These are phyloP conservation scores for Nycteola revayana DNA, from an alignment of 2,888 invertebrate genomes.

Conservation along the genomic window DNA sequence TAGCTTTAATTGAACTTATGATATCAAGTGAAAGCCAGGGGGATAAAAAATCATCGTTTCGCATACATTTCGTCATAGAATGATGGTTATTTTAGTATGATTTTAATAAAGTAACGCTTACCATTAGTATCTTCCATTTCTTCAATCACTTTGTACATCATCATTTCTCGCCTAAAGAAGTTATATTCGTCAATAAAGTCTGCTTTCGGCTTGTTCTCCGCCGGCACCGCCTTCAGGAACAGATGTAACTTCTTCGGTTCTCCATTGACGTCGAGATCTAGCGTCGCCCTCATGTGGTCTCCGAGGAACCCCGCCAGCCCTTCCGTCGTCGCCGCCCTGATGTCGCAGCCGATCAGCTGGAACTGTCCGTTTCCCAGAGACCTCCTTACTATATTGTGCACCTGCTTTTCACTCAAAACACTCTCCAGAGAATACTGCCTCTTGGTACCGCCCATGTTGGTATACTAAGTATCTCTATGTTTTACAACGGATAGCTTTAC, in stretches of 20 bases:
- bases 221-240: conserved; percentile 59
- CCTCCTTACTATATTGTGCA: conserved; percentile 37
- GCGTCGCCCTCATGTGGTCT: conserved; percentile 50
- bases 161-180: conserved; percentile 52
- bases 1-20: no score
- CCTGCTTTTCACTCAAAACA: conserved; percentile 44
- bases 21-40: no score
- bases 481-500: no score
- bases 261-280: conserved; percentile 37
- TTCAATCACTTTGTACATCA: conserved; percentile 54
- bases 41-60: no score
- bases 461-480: no score
- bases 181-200: conserved; percentile 48
- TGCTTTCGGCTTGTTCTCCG: conserved; percentile 52
- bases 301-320: conserved; percentile 63
- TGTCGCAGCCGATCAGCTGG: conserved; percentile 29
- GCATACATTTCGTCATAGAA: no score
- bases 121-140: conserved; percentile 40
- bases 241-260: conserved; percentile 36
- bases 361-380: conserved; percentile 14
- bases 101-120: no score
- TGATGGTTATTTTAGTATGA: no score
- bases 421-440: conserved; percentile 28
- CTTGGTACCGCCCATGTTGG: conserved; percentile 32
- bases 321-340: conserved; percentile 44